Evolutionary conservation across 2,113 vertebrate species (phyloP), one percentile per base, ranked within the genome.

Genomic region (Drymodes brunneopygia): DNA sequence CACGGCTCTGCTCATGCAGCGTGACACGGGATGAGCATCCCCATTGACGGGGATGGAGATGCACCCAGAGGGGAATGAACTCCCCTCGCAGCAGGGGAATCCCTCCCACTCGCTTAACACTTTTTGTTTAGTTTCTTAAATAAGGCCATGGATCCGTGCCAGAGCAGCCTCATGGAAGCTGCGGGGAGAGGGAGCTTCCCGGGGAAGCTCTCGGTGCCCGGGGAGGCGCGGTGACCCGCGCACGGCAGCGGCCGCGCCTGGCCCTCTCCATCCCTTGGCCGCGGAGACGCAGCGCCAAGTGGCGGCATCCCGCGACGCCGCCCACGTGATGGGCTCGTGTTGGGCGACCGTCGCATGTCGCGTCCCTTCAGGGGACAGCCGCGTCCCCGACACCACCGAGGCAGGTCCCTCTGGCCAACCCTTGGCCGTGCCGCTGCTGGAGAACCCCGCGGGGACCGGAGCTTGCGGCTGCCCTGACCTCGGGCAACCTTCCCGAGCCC

Each of bases 61-160:
- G 66, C 74, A 86, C 45, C 67, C 88, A 23, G 88, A 96, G 88
- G 85, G 92, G 94, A 96, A 70, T 6, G 78, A 94, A 77, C 87
- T 92, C 94, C 93, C 94, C 93, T 91, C 27, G 23, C 78, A 77
- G 93, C 93, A 27, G 93, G 94, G 96, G 80, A 95, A 97, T 97
- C 95, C 96, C 95, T 97, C 94, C 96, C 93, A 94, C 96, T 96
- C 93, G 31, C 94, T 95, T 94, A 61, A 95, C 93, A 90, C 93
- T 90, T 96, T 80, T 86, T 96, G 92, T 93, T 94, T 95, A 81
- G 94, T 81, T 92, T 90, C 96, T 97, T 92, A 94, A 92, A 95
- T 94, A 90, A 94, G 94, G 93, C 90, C 92, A 11, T 90, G 96
- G 96, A 91, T 62, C 79, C 1, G 67, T 2, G 95, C 94, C 95